Base-by-base conservation (phyloP, 1,140 invertebrate genomes). In the Bicyclus anynana region DNA sequence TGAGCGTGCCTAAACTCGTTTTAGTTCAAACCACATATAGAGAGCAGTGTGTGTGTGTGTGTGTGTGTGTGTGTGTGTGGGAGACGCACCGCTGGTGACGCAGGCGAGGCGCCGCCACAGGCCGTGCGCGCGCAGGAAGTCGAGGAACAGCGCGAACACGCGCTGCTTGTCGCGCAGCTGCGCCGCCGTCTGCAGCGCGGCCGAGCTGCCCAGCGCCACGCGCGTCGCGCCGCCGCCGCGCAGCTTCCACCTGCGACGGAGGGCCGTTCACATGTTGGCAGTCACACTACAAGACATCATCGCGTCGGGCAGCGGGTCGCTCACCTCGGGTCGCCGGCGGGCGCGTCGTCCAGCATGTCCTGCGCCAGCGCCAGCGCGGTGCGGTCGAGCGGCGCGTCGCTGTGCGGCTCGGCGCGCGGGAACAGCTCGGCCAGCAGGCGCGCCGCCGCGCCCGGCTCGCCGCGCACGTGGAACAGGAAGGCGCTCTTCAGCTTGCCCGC, bases 91-190 rank as follows among this genome's bases (percentile, higher is more conserved):
- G 91, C 87, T 49, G 93, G 84, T 86, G 94, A 95, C 81, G 94
- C 93, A 3, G 89, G 80, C 74, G 71, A 95, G 92, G 67, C 93
- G 91, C 26, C 91, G 90, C 95, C 95, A 96, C 6, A 97, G 75
- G 13, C 91, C 91, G 38, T 92, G 90, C 40, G 92, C 91, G 74
- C 95, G 94, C n/a, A 98, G 84, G 81, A 98, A 97, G 26, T 91
- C 85, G 20, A 94, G 79, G 69, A 92, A 95, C 12, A 95, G 91
- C 48, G 94, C 91, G 42, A 96, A 89, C 2, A 94, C 95, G 71
- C 93, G 92, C 66, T 94, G 93, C 84, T 98, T 98, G 72, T 97
- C 96, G 62, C 94, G 92, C 7, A 98, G 80, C 79, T 97, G 96
- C 64, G 94, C 93, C 1, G 92, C 78, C 55, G 97, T 93, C 80